A percentile compares a stretch with the other conserved stretches of the same genome.
Conservation (phyloP, 1,140 invertebrate genomes). For the Achatina immaculata region DNA sequence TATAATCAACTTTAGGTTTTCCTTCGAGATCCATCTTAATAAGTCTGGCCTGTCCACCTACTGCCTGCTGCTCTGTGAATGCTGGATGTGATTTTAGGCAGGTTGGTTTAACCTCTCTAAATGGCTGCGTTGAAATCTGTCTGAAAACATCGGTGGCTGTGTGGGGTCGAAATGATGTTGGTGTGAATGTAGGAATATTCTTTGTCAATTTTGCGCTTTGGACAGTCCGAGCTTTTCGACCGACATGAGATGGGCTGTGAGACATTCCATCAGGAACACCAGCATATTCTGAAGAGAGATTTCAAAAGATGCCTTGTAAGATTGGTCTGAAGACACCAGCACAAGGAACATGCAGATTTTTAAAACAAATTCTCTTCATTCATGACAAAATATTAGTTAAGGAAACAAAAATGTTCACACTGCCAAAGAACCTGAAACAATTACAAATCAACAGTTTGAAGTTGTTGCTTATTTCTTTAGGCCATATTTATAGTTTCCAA, state of each 20-base stretch:
- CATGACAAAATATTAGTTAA: not conserved
- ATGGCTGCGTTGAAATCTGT: not conserved
- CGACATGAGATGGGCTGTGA: not conserved
- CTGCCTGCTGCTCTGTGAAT: constrained; percentile 46
- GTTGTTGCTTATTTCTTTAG: not conserved
- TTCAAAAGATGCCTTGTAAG: not conserved
- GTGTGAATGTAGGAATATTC: constrained; percentile 22
- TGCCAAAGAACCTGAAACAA: no score
- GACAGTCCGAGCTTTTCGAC: not conserved
- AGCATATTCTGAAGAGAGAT: not conserved
- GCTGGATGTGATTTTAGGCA: not conserved
- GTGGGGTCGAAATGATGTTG: constrained; percentile 29
- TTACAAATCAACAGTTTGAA: not conserved
- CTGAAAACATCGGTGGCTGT: not conserved
- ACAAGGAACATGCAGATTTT: not conserved
- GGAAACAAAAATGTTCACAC: not conserved
- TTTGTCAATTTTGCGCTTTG: not conserved
- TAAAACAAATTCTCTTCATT: not conserved
- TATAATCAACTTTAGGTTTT: constrained; percentile 53
- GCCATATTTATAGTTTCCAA: no score
- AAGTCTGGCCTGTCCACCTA: constrained; percentile 38
- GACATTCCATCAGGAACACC: not conserved
- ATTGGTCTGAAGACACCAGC: not conserved
- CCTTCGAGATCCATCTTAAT: constrained; percentile 6
- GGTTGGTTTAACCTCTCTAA: not conserved